Conservation (phyloP, 2,113 vertebrate genomes). For the Nansenia antarctica region DNA sequence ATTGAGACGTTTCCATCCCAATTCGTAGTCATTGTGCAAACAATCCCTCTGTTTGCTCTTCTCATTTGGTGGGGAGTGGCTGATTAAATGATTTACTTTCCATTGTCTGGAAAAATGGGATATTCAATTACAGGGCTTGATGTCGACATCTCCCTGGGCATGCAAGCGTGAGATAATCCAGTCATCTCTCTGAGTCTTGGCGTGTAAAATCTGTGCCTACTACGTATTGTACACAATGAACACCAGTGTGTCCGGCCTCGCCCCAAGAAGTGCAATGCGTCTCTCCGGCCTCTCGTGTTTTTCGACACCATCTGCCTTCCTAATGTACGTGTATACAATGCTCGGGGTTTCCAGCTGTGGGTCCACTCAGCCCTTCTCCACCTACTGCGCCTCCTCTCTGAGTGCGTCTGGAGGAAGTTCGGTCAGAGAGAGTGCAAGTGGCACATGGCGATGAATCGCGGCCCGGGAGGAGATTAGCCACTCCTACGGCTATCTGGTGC, state of each 20-base stretch:
- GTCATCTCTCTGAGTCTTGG: constrained; percentile 30
- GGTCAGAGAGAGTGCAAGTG: constrained; percentile 67
- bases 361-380: constrained; percentile 50
- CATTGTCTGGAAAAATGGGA: constrained; percentile 66
- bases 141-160: constrained; percentile 59
- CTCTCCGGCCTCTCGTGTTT: constrained; percentile 37
- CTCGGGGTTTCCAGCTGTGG: constrained; percentile 64
- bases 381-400: constrained; percentile 27
- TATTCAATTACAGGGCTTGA: constrained; percentile 58
- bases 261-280: neutral
- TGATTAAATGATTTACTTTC: constrained; percentile 66
- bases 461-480: constrained; percentile 68
- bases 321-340: constrained; percentile 44
- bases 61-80: constrained; percentile 61
- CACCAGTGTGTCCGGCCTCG: neutral
- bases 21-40: constrained; percentile 76
- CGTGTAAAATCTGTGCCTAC: neutral
- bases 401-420: constrained; percentile 55
- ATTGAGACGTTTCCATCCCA: constrained; percentile 54
- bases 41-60: constrained; percentile 64
- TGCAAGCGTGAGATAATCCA: constrained; percentile 55
- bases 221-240: constrained; percentile 27
- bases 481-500: constrained; percentile 72
- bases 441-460: constrained; percentile 57
- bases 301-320: constrained; percentile 43